Conservation (phyloP, 2,113 vertebrate species). For the Nematolebias whitei region DNA sequence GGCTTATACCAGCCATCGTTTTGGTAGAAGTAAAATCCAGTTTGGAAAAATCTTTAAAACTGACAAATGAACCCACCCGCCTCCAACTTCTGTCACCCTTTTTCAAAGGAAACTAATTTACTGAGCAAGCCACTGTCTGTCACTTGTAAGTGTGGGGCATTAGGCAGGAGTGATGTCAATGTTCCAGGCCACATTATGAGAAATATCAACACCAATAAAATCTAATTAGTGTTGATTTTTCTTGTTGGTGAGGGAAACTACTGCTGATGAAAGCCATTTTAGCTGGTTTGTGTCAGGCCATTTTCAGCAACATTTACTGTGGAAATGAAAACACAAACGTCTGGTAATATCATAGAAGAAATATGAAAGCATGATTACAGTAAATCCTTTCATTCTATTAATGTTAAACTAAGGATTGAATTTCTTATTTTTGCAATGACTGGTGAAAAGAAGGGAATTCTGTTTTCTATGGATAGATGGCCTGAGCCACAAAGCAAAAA, state of each 20-base stretch:
- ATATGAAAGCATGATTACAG: constrained; percentile 32
- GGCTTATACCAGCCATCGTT: constrained; percentile 1
- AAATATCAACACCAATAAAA: constrained; percentile 69
- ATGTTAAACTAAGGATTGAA: constrained; percentile 24
- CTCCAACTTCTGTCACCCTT: background rate
- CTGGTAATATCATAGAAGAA: constrained; percentile 32
- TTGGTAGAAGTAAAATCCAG: constrained; percentile 15
- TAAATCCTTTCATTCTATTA: constrained; percentile 39
- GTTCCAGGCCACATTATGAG: constrained; percentile 53
- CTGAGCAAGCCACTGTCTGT: constrained; percentile 41
- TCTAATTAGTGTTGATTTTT: constrained; percentile 60
- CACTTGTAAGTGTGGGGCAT: constrained; percentile 35
- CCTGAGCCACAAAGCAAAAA: constrained; percentile 13
- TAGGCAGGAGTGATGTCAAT: constrained; percentile 56
- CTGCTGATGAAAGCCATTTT: constrained; percentile 54
- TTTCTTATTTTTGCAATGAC: constrained; percentile 30
- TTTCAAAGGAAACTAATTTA: constrained; percentile 17
- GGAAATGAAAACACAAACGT: constrained; percentile 59
- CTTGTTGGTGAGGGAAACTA: constrained; percentile 21
- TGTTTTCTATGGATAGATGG: constrained; percentile 8
- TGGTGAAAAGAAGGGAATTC: constrained; percentile 42
- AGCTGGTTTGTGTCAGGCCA: constrained; percentile 34
- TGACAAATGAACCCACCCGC: constrained; percentile 17
- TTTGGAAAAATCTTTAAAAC: background rate
- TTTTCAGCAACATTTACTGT: constrained; percentile 64